Evolutionary conservation across 2,797 vertebrate species (phyloP).

Genomic region (Centropyge bicolor): DNA sequence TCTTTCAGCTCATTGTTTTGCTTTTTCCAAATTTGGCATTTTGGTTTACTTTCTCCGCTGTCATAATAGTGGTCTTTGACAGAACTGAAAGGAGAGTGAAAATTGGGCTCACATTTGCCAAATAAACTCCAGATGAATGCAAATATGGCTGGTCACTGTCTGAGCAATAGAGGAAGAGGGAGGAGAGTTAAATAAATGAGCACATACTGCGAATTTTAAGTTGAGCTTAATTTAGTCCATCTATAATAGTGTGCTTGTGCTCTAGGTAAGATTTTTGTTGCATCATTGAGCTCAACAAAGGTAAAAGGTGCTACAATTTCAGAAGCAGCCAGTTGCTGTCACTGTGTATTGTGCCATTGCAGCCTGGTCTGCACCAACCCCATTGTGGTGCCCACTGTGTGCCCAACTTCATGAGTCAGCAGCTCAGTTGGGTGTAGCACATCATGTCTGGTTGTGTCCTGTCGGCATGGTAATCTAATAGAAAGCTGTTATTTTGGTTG

Average conservation of each 20-base stretch:
- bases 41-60: not conserved
- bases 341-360: slow-evolving; percentile 19
- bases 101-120: not conserved
- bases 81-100: not conserved
- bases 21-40: not conserved
- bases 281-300: not conserved
- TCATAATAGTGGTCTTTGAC: not conserved
- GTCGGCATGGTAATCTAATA: slow-evolving; percentile 67
- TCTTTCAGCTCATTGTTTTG: not conserved
- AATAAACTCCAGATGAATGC: not conserved
- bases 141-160: not conserved
- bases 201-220: not conserved
- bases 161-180: not conserved
- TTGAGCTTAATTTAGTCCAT: not conserved
- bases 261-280: slow-evolving; percentile 12
- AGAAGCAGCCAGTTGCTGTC: not conserved
- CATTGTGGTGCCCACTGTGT: slow-evolving; percentile 44
- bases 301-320: slow-evolving; percentile 14
- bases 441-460: slow-evolving; percentile 57
- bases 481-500: slow-evolving; percentile 66
- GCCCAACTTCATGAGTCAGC: slow-evolving; percentile 59
- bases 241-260: not conserved
- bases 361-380: slow-evolving; percentile 23
- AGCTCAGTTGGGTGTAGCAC: slow-evolving; percentile 46
- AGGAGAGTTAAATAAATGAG: not conserved